Base-by-base conservation (phyloP, 2,888 invertebrate genomes). In the Ectemnius continuus region DNA sequence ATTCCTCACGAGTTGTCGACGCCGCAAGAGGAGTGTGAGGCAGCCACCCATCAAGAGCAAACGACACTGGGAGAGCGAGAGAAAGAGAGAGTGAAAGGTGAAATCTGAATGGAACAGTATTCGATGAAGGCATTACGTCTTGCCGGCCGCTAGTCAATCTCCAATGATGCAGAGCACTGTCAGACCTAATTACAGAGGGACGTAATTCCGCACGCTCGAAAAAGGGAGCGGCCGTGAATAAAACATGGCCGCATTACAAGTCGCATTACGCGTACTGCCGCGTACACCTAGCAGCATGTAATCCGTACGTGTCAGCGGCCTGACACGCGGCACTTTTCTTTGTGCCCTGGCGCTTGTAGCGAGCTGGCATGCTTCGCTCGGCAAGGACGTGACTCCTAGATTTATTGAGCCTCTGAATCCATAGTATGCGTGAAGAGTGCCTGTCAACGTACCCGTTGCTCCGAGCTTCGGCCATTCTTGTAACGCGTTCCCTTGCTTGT, bases 161-260 rank as follows among this genome's bases (percentile, higher is more conserved):
- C 1, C 36, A 36, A 36, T 36, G 36, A 36, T 36, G 36, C 36
- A 36, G 36, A 36, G 36, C 11, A 36, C 36, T 36, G 36, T 36
- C 36, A 11, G 36, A 36, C 36, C 36, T 36, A 36, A 36, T 36
- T 36, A 36, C 36, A 36, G 11, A 6, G 62, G 73, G 78, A 80
- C 52, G 52, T 52, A 14, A 16, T 16, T 14, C 52, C 6, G n/a
- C 52, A 13, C 80, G 82, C 82, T 81, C 75, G 76, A 61, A 73
- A 73, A 70, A 70, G 16, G 73, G 71, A 76, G 70, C 36, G 36
- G 36, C 77, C 81, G 76, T 84, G 86, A 84, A 86, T 86, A 85
- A 85, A 83, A 86, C 84, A 85, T 84, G 82, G 73, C 74, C 36
- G 82, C 81, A 81, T 84, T 86, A 85, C 36, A 81, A 82, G 75